These are phyloP conservation scores for Chrysochloris asiatica DNA, from an alignment of 2,113 vertebrate genomes.

Conservation along the genomic window DNA sequence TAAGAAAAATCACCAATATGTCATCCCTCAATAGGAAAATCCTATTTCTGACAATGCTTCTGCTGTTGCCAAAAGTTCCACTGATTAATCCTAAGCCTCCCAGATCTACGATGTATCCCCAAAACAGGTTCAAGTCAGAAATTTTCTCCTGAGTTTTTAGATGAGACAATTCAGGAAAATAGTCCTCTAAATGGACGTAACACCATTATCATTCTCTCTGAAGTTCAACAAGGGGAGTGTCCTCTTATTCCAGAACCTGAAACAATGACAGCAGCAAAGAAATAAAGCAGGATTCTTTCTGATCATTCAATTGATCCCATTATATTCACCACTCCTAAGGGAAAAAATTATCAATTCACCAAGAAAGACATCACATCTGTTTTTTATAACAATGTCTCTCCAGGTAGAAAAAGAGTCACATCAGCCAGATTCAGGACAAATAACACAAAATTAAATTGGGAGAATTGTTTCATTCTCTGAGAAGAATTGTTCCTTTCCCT, in stretches of 20 bases:
- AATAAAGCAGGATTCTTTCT: neutral
- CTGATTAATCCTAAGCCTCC: neutral
- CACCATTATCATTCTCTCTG: neutral
- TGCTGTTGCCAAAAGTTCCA: neutral
- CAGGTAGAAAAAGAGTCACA: neutral
- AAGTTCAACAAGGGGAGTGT: neutral
- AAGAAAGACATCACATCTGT: neutral
- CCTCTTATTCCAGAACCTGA: neutral
- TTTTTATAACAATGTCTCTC: neutral
- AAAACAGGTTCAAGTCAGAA: neutral
- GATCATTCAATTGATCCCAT: neutral
- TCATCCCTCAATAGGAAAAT: neutral
- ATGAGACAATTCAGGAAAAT: neutral
- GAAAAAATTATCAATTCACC: neutral
- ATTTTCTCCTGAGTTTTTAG: slow-evolving; percentile 9
- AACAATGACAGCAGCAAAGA: neutral
- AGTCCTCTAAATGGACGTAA: neutral
- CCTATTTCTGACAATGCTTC: neutral
- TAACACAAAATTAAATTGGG: neutral
- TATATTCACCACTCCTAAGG: neutral
- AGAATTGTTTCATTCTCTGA: neutral
- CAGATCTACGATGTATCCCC: neutral
- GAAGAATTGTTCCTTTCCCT: neutral
- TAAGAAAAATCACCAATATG: neutral
- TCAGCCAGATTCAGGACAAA: neutral